Evolutionary conservation across 2,888 invertebrate species (phyloP).

Genomic region (Acheta domesticus): DNA sequence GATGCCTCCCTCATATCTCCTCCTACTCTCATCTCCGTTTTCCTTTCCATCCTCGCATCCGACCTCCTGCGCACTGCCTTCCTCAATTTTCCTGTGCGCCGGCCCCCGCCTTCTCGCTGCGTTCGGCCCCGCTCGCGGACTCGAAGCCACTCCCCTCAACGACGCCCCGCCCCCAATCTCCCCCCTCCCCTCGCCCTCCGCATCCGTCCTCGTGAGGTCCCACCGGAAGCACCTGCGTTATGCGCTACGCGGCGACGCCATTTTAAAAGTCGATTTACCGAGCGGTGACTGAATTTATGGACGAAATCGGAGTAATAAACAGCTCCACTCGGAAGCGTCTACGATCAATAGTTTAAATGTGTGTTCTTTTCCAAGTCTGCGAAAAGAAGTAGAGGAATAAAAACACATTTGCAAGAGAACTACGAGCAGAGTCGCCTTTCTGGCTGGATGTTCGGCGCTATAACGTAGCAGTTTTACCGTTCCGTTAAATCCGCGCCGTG

Average conservation of each 20-base stretch:
- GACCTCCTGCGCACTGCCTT: background rate
- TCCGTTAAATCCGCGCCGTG: background rate
- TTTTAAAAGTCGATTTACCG: slow-evolving; percentile 18
- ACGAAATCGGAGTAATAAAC: background rate
- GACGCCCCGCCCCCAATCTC: background rate
- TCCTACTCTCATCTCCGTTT: too few species aligned
- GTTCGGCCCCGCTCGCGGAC: too few species aligned
- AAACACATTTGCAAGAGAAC: slow-evolving; percentile 9
- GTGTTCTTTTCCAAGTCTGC: background rate
- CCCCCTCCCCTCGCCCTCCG: background rate
- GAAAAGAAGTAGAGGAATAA: background rate
- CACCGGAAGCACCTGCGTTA: background rate
- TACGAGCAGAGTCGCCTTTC: background rate
- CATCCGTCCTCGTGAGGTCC: background rate
- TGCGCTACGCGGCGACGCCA: background rate
- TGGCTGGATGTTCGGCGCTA: background rate
- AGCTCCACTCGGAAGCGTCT: background rate
- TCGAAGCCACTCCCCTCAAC: background rate
- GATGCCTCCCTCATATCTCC: too few species aligned
- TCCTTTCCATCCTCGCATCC: background rate
- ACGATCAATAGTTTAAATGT: slow-evolving; percentile 18
- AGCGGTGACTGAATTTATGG: background rate
- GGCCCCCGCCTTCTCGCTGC: too few species aligned
- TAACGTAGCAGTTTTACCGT: slow-evolving; percentile 11
- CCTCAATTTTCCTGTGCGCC: too few species aligned